phyloP scores from a whole-genome alignment of 2,797 vertebrate genomes.

The Fringilla coelebs region DNA sequence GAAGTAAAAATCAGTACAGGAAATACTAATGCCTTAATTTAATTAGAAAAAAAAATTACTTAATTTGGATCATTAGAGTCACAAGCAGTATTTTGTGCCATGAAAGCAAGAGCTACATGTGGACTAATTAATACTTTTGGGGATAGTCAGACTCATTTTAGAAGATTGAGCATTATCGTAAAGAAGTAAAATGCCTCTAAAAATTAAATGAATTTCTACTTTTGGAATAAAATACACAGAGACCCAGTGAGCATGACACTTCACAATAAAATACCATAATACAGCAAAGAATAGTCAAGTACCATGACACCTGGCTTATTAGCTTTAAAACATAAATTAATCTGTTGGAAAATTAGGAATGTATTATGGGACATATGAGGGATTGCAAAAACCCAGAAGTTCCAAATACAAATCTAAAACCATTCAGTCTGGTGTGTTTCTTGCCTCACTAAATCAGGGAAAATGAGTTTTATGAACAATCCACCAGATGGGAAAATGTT shows the following conservation, averaged over 20 bases:
- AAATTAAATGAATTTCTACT: not conserved
- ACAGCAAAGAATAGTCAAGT: not conserved
- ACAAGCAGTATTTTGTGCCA: slow-evolving; percentile 23
- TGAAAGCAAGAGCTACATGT: slow-evolving; percentile 14
- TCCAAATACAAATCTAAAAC: slow-evolving; percentile 53
- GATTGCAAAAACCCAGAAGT: slow-evolving; percentile 5
- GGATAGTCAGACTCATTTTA: slow-evolving; percentile 6
- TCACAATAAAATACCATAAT: not conserved
- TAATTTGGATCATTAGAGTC: slow-evolving; percentile 47
- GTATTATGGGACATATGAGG: slow-evolving; percentile 25
- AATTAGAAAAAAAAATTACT: slow-evolving; percentile 42
- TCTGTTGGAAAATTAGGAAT: slow-evolving; percentile 57
- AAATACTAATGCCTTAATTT: slow-evolving; percentile 40
- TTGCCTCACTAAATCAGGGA: slow-evolving; percentile 67
- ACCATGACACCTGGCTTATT: slow-evolving; percentile 10
- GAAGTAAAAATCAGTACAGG: slow-evolving; percentile 1
- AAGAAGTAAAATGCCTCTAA: not conserved
- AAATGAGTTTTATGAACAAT: slow-evolving; percentile 75
- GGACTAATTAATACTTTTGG: slow-evolving; percentile 21
- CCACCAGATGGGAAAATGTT: slow-evolving; percentile 75
- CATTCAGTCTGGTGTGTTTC: slow-evolving; percentile 36
- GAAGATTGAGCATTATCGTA: not conserved
- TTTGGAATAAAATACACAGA: not conserved
- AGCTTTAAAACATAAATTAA: slow-evolving; percentile 48
- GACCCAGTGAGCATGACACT: not conserved